Percentiles rank a stretch among this genome's conserved stretches.
phyloP scores from a whole-genome alignment of 1,140 invertebrate genomes.

The Bombus sibiricus region DNA sequence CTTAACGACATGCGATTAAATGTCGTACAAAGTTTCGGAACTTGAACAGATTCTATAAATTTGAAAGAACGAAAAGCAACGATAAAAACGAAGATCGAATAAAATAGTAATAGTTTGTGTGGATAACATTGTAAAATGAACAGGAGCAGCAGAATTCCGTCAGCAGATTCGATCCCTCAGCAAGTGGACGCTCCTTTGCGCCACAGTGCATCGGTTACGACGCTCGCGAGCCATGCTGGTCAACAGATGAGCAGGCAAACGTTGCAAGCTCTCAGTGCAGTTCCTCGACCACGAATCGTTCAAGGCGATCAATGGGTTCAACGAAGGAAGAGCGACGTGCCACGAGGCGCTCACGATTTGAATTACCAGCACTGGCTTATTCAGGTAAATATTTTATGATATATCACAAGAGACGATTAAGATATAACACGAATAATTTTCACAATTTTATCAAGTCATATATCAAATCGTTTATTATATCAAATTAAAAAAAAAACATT shows the following conservation, averaged over 20 bases:
- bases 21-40: too few species aligned
- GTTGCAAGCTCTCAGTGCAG: constrained; percentile 90
- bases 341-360: constrained; percentile 83
- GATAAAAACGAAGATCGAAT: too few species aligned
- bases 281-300: constrained; percentile 88
- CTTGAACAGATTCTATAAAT: too few species aligned
- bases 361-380: constrained; percentile 95
- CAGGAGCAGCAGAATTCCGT: constrained; percentile 86
- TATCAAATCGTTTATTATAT: background rate
- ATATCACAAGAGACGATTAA: background rate
- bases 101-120: background rate
- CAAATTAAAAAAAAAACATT: background rate
- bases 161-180: constrained; percentile 83
- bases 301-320: constrained; percentile 88
- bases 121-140: constrained; percentile 30
- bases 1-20: background rate
- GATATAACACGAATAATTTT: background rate
- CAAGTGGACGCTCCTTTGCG: constrained; percentile 81
- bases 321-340: constrained; percentile 86
- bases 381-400: constrained; percentile 84
- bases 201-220: constrained; percentile 79
- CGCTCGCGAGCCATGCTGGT: constrained; percentile 76
- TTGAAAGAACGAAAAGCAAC: background rate
- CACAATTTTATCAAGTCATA: background rate
- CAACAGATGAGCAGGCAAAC: constrained; percentile 90